These are phyloP conservation scores for Eulemur mongoz DNA, from an alignment of 2,797 vertebrate species.

Conservation along the genomic window DNA sequence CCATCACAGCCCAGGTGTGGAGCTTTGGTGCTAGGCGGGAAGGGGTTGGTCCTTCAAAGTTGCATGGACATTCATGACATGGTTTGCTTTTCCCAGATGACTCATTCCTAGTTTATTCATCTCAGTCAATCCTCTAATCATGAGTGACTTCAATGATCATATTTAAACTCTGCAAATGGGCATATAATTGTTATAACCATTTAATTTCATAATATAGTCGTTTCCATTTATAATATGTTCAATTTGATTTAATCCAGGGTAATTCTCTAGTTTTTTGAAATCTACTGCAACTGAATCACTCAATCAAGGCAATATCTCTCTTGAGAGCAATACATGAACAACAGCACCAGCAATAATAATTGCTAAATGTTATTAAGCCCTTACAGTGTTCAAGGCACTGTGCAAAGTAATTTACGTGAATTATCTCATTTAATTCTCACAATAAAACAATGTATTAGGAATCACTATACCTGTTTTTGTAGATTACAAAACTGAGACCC, in stretches of 20 bases:
- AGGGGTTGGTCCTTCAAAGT: neutral
- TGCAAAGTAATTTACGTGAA: neutral
- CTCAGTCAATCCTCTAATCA: neutral
- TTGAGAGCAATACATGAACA: neutral
- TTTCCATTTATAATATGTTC: neutral
- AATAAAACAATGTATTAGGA: neutral
- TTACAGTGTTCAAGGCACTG: neutral
- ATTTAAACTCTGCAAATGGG: slow-evolving; percentile 25
- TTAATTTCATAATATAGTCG: neutral
- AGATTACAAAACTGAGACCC: neutral
- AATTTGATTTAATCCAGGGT: neutral
- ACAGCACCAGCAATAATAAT: neutral
- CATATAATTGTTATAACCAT: neutral
- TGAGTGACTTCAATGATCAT: neutral
- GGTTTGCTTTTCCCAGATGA: neutral
- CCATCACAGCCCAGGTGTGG: too few relatives aligned
- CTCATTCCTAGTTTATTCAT: neutral
- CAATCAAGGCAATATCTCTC: neutral
- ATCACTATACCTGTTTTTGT: neutral
- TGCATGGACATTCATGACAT: neutral
- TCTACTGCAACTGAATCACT: neutral
- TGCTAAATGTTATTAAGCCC: neutral
- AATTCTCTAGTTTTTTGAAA: neutral
- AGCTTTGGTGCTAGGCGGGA: neutral
- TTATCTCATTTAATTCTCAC: neutral